Conservation (phyloP, 2,888 invertebrate species). For the Drosophila borealis region DNA sequence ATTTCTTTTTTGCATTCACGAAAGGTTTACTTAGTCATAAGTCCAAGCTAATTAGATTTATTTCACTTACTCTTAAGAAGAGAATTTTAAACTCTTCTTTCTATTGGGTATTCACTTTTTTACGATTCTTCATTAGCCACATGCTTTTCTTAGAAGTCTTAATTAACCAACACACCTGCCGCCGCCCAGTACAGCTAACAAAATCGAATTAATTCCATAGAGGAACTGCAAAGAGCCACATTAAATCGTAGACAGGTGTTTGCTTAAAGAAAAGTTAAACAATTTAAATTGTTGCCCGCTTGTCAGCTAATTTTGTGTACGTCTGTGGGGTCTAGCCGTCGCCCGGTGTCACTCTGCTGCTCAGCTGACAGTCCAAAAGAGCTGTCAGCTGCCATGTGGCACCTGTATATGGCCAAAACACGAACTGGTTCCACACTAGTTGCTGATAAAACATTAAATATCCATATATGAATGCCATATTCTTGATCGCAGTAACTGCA, state of each 20-base stretch:
- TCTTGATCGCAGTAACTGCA: slow-evolving; percentile 14
- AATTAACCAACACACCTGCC: slow-evolving; percentile 6
- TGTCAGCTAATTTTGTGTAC: slow-evolving; percentile 27
- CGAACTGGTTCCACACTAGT: slow-evolving; percentile 7
- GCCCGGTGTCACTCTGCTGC: slow-evolving; percentile 3
- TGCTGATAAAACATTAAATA: not conserved
- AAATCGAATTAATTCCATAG: slow-evolving; percentile 10
- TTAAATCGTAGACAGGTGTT: slow-evolving; percentile 57
- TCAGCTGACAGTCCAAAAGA: slow-evolving; percentile 22
- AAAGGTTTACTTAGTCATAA: no score
- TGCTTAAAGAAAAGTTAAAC: slow-evolving; percentile 38
- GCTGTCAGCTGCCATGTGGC: slow-evolving; percentile 37
- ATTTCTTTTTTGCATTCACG: not conserved
- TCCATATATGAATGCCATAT: slow-evolving; percentile 9
- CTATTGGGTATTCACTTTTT: not conserved
- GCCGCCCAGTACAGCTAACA: slow-evolving; percentile 5
- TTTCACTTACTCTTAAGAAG: no score
- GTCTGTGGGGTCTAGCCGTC: slow-evolving; percentile 37
- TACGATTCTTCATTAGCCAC: no score
- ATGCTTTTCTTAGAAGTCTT: not conserved
- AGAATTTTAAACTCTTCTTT: not conserved
- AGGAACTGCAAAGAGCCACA: slow-evolving; percentile 26
- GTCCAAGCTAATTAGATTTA: no score
- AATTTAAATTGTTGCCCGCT: slow-evolving; percentile 11
- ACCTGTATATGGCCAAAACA: slow-evolving; percentile 7